phyloP scores from a whole-genome alignment of 2,113 vertebrate genomes.

The Syngnathus floridae region DNA sequence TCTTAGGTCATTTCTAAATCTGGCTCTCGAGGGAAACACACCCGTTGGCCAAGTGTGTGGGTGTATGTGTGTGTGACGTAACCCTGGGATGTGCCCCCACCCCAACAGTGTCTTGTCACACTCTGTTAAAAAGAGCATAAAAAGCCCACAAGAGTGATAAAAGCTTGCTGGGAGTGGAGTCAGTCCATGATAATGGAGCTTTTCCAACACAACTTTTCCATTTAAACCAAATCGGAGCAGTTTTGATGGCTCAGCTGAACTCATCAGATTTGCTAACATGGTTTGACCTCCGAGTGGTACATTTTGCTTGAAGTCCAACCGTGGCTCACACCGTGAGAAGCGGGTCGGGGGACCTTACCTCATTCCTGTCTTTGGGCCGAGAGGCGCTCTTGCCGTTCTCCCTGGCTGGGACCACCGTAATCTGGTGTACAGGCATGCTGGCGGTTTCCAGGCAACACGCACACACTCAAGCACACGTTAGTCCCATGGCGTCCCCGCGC shows the following conservation, averaged over 20 bases:
- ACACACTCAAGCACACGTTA: background rate
- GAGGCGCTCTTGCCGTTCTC: slow-evolving; percentile 78
- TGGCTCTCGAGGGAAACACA: background rate
- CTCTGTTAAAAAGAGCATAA: too few species aligned
- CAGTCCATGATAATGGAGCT: too few species aligned
- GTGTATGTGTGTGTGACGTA: too few species aligned
- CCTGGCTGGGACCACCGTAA: slow-evolving; percentile 82
- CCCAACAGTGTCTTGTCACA: too few species aligned
- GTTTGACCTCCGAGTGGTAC: background rate
- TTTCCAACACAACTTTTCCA: too few species aligned
- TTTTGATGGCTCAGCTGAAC: background rate
- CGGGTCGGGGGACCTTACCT: slow-evolving; percentile 71
- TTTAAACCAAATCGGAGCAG: too few species aligned
- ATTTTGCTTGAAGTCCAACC: background rate
- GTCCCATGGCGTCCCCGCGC: slow-evolving; percentile 21
- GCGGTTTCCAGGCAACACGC: slow-evolving; percentile 48
- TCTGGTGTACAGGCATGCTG: slow-evolving; percentile 87
- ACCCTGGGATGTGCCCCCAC: too few species aligned
- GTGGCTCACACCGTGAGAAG: background rate
- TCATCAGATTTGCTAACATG: background rate
- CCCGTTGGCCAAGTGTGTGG: too few species aligned
- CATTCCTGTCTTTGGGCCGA: slow-evolving; percentile 82
- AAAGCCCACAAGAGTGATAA: too few species aligned
- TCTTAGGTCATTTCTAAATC: background rate
- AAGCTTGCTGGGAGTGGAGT: too few species aligned